Base-by-base conservation (phyloP, 2,113 vertebrate genomes). In the Xyliphius kryptos region DNA sequence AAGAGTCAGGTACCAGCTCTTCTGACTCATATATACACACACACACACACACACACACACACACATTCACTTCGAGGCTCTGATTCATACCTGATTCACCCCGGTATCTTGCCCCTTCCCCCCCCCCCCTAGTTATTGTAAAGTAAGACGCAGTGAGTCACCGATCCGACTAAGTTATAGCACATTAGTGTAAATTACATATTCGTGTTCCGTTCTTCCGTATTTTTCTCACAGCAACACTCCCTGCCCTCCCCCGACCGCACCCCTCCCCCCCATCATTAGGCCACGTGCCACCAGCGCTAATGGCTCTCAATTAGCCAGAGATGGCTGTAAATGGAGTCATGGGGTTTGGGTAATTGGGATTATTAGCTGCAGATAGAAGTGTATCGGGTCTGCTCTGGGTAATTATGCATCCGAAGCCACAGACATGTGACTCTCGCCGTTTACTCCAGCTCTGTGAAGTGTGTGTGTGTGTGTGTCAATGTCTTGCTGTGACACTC, bases 1-100 rank as follows among this genome's bases (percentile, higher is more conserved):
- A 99, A 98, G 80, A 99, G 94, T 75, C 95, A 98, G 88, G 96
- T 97, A 67, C n/a, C n/a, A n/a, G n/a, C n/a, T n/a, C n/a, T 36
- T 43, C 15, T 36, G 36, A 58, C 11, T 71, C 32, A 46, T 40
- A 13, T 40, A 13, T 15, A 7, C 14, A 17, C 11, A 6, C 2
- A 26, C 6, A 26, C n/a, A n/a, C n/a, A n/a, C 40, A 43, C 7
- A 9, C 11, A 3, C 3, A 12, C 11, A 12, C 40, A 43, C 13
- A 13, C 36, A 12, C 40, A 3, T 43, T 13, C 40, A 43, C 17
- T 41, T 11, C 7, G 3, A 16, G 56, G 20, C 16, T 41, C 19
- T 46, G 16, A 17, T n/a, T 15, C 16, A 59, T 11, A 54, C 16
- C 47, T 15, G 38, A 32, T 8, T 9, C 16, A 52, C 36, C 5